These are phyloP conservation scores for Cynopterus brachyotis DNA, from an alignment of 2,113 vertebrate genomes.

Conservation along the genomic window DNA sequence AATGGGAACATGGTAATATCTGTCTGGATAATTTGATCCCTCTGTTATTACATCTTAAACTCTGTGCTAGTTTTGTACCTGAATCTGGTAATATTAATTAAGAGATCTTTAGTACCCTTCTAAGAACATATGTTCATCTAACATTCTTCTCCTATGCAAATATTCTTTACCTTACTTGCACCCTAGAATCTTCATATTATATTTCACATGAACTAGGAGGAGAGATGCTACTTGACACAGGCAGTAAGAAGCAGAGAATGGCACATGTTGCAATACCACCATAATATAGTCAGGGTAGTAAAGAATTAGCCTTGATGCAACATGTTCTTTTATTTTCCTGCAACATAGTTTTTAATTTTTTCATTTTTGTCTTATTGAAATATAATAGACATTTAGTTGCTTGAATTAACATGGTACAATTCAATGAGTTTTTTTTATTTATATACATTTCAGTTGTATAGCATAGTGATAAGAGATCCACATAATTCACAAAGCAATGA, in stretches of 20 bases:
- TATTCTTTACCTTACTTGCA: neutral
- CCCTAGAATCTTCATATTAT: neutral
- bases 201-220: neutral
- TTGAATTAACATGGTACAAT: too few relatives aligned
- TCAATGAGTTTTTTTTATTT: too few relatives aligned
- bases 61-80: neutral
- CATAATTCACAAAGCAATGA: too few relatives aligned
- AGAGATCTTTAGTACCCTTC: neutral
- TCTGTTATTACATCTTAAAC: neutral
- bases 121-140: neutral
- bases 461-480: too few relatives aligned
- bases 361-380: too few relatives aligned
- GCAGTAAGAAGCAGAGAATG: neutral
- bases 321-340: neutral
- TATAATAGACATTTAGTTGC: too few relatives aligned
- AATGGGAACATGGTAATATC: neutral
- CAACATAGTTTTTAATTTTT: too few relatives aligned
- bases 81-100: neutral
- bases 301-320: neutral
- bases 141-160: neutral
- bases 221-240: neutral
- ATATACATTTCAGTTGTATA: too few relatives aligned
- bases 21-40: neutral
- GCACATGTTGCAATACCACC: too few relatives aligned
- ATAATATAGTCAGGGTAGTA: neutral